Conservation (phyloP, 2,113 vertebrate species). For the Nannobrachium achirus region DNA sequence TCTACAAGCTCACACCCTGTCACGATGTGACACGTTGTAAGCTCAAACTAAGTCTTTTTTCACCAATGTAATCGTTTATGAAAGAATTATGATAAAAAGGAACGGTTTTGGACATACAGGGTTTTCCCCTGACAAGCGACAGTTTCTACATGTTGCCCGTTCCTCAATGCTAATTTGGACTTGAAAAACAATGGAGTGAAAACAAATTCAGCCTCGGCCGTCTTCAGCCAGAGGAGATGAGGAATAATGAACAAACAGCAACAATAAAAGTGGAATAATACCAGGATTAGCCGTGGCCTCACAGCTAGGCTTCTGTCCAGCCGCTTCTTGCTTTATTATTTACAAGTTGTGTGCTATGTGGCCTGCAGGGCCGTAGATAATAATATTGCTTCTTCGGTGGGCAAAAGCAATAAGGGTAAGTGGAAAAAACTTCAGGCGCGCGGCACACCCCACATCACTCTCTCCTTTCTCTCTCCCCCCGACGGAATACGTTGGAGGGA, state of each 20-base stretch:
- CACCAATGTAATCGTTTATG: too few relatives aligned
- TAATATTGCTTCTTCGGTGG: conserved; percentile 77
- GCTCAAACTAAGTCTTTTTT: too few relatives aligned
- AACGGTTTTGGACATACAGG: too few relatives aligned
- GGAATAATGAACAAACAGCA: conserved; percentile 81
- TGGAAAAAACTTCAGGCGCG: conserved; percentile 74
- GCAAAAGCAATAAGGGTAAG: conserved; percentile 77
- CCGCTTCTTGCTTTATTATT: conserved; percentile 84
- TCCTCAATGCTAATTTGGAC: conserved; percentile 63
- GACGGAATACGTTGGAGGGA: conserved; percentile 55
- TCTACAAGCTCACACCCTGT: too few relatives aligned
- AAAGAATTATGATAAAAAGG: too few relatives aligned
- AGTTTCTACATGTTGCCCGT: conserved; percentile 51
- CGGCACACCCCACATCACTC: conserved; percentile 66
- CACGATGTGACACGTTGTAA: too few relatives aligned
- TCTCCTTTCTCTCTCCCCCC: conserved; percentile 57
- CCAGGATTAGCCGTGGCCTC: conserved; percentile 78
- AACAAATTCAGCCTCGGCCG: conserved; percentile 76
- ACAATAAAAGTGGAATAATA: conserved; percentile 85
- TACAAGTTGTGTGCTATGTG: conserved; percentile 76
- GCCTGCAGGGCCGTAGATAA: conserved; percentile 82
- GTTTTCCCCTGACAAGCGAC: too few relatives aligned
- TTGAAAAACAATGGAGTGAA: conserved; percentile 73
- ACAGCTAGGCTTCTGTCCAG: conserved; percentile 77
- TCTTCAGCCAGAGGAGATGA: conserved; percentile 73